Conservation (phyloP, 2,888 invertebrate genomes). For the Nezara viridula region DNA sequence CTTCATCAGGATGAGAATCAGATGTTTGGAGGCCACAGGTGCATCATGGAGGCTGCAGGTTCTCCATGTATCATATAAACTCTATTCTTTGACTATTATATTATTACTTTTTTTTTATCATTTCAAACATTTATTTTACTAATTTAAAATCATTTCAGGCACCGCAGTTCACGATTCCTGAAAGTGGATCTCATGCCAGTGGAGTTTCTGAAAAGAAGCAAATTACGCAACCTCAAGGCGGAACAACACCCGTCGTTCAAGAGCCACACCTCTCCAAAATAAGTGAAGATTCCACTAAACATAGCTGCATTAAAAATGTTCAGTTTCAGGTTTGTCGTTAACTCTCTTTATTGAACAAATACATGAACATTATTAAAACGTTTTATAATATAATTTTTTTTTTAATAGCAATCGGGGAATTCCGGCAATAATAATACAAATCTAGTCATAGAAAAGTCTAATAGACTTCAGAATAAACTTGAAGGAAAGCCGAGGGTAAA, state of each 20-base stretch:
- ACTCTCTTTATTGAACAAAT: background rate
- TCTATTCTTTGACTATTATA: background rate
- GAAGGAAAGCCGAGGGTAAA: conserved; percentile 59
- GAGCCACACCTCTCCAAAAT: conserved; percentile 65
- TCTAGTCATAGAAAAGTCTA: conserved; percentile 61
- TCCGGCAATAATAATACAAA: conserved; percentile 64
- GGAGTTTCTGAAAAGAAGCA: conserved; percentile 59
- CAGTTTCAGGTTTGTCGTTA: conserved; percentile 61
- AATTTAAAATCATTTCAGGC: conserved; percentile 51
- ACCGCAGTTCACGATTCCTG: conserved; percentile 61
- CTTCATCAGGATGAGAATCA: too few species aligned
- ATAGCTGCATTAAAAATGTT: conserved; percentile 63
- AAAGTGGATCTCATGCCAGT: conserved; percentile 49
- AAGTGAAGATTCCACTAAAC: conserved; percentile 66
- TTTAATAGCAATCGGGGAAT: conserved; percentile 60
- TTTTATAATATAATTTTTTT: background rate
- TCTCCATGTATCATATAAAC: too few species aligned
- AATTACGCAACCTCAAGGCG: conserved; percentile 58
- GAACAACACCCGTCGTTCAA: conserved; percentile 58
- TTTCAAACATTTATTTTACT: background rate
- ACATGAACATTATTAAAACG: background rate
- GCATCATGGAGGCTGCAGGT: too few species aligned
- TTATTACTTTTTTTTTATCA: background rate
- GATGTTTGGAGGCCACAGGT: too few species aligned
- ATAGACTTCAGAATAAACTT: background rate